Percentiles rank a stretch among this genome's conserved stretches.
Evolutionary conservation across 1,140 invertebrate species (phyloP).

Genomic region (Araneus ventricosus): DNA sequence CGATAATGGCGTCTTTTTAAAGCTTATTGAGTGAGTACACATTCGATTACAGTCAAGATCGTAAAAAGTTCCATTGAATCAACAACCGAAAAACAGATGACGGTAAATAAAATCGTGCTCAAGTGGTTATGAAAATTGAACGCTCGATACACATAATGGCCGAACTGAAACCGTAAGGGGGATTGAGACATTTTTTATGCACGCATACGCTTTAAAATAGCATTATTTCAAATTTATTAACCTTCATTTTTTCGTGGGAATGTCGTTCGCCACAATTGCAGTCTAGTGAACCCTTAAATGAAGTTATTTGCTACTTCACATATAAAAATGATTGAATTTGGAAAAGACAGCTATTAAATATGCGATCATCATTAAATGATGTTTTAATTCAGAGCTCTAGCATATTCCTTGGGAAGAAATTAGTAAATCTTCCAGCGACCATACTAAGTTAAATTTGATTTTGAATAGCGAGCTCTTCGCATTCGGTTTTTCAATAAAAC

Average conservation of each 20-base stretch:
- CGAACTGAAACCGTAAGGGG: neutral
- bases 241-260: neutral
- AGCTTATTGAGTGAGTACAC: constrained; percentile 7
- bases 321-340: neutral
- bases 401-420: neutral
- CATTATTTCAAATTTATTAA: constrained; percentile 16
- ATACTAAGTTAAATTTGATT: neutral
- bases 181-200: neutral
- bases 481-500: neutral
- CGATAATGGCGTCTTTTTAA: neutral
- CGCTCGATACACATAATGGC: neutral
- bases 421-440: neutral
- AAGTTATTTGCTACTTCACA: neutral
- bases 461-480: neutral
- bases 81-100: neutral
- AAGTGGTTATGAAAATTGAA: neutral
- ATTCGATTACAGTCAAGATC: neutral
- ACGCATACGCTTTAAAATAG: neutral
- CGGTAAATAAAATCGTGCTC: constrained; percentile 15
- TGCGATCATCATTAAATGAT: neutral
- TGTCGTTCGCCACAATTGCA: neutral
- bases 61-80: neutral
- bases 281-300: neutral
- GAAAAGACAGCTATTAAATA: neutral
- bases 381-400: neutral